Evolutionary conservation across 1,140 invertebrate species (phyloP).

Genomic region (Scaptomyza pallida): DNA sequence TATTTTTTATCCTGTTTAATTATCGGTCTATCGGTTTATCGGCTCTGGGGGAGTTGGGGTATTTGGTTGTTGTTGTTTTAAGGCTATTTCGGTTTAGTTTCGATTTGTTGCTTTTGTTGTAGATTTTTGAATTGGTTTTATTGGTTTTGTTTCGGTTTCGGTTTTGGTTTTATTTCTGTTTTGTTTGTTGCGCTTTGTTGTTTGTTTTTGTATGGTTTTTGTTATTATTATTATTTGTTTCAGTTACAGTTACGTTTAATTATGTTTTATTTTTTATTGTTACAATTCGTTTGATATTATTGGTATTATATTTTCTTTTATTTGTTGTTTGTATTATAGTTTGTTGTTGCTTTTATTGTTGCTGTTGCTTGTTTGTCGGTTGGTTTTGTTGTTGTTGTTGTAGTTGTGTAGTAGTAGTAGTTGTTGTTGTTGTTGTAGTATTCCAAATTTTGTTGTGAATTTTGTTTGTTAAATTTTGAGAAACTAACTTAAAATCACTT

Average conservation of each 20-base stretch:
- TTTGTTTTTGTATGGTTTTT: slow-evolving; percentile 14
- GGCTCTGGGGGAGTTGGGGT: slow-evolving; percentile 37
- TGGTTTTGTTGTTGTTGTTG: slow-evolving; percentile 58
- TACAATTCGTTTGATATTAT: slow-evolving; percentile 49
- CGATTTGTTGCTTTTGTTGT: slow-evolving; percentile 43
- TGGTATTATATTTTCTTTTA: slow-evolving; percentile 39
- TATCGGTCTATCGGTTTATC: slow-evolving; percentile 61
- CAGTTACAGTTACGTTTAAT: slow-evolving; percentile 38
- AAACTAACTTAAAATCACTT: slow-evolving; percentile 84
- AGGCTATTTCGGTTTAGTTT: slow-evolving; percentile 53
- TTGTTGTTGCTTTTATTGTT: slow-evolving; percentile 57
- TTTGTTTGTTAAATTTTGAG: slow-evolving; percentile 84
- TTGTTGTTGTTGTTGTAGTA: slow-evolving; percentile 78
- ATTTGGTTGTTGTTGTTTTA: slow-evolving; percentile 36
- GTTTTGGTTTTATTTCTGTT: slow-evolving; percentile 58
- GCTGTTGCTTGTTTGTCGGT: slow-evolving; percentile 55
- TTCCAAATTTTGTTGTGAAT: slow-evolving; percentile 83
- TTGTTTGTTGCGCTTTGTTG: slow-evolving; percentile 48
- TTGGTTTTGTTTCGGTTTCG: slow-evolving; percentile 45
- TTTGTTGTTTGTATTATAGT: slow-evolving; percentile 53
- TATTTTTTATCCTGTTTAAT: slow-evolving; percentile 27
- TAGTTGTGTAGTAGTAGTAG: slow-evolving; percentile 41
- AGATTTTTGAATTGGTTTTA: slow-evolving; percentile 51
- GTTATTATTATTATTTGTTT: slow-evolving; percentile 34
- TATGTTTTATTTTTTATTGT: slow-evolving; percentile 40